Evolutionary conservation across 2,888 invertebrate species (phyloP).

Genomic region (Chalcosyrphus nemorum): DNA sequence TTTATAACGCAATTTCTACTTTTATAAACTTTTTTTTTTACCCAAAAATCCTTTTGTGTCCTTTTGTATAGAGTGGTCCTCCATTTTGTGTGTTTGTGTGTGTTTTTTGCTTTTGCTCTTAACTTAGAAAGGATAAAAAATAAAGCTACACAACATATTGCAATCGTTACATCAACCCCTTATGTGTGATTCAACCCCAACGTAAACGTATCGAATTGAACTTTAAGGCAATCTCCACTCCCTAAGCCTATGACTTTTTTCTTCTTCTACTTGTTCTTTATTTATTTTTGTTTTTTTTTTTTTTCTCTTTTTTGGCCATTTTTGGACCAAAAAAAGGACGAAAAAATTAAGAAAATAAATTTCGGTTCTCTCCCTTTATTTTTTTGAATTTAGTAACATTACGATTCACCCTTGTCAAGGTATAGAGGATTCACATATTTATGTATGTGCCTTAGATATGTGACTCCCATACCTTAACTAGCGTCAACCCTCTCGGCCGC

Average conservation of each 20-base stretch:
- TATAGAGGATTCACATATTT: slow-evolving; percentile 45
- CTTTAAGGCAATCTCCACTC: slow-evolving; percentile 54
- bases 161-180: slow-evolving; percentile 68
- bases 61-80: not conserved
- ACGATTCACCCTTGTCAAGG: slow-evolving; percentile 68
- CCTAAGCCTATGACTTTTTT: slow-evolving; percentile 8
- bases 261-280: not conserved
- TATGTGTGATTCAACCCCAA: slow-evolving; percentile 57
- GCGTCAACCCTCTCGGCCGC: slow-evolving; percentile 69
- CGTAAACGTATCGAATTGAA: slow-evolving; percentile 40
- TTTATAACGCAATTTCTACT: slow-evolving; percentile 66
- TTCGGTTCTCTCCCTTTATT: slow-evolving; percentile 23
- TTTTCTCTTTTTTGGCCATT: slow-evolving; percentile 29
- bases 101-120: slow-evolving; percentile 17
- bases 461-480: slow-evolving; percentile 54
- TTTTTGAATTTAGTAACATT: slow-evolving; percentile 53
- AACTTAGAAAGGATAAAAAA: slow-evolving; percentile 45
- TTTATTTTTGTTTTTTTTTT: not conserved
- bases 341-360: slow-evolving; percentile 68
- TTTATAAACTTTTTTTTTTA: slow-evolving; percentile 48
- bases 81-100: not conserved
- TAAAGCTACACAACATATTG: slow-evolving; percentile 67
- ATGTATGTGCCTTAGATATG: slow-evolving; percentile 52
- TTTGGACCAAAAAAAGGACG: slow-evolving; percentile 42
- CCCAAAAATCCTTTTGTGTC: slow-evolving; percentile 48